Evolutionary conservation across 2,888 invertebrate genomes (phyloP).

Genomic region (Neoitamus cyanurus): DNA sequence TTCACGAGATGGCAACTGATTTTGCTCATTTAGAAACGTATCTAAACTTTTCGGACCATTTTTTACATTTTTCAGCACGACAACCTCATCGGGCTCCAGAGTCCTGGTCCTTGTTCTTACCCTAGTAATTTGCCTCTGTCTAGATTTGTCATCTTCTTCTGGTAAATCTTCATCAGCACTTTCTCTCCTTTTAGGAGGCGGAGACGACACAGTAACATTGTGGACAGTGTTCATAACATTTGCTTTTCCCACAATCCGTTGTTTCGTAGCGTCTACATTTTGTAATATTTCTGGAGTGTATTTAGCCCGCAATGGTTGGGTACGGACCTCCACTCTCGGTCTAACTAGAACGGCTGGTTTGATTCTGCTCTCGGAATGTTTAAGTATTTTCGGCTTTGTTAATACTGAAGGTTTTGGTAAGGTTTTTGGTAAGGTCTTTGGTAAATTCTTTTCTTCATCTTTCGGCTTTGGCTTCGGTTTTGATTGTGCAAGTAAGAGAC

Average conservation of each 20-base stretch:
- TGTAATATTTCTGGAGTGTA: slow-evolving; percentile 9
- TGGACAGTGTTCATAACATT: slow-evolving; percentile 64
- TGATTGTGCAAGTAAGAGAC: not conserved
- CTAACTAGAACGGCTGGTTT: slow-evolving; percentile 49
- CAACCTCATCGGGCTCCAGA: slow-evolving; percentile 60
- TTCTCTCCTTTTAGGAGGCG: slow-evolving; percentile 60
- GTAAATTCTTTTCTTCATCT: not conserved
- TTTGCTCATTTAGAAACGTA: not conserved
- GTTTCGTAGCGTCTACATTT: not conserved
- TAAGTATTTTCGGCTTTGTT: not conserved
- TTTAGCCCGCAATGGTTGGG: slow-evolving; percentile 25
- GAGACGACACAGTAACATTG: slow-evolving; percentile 65
- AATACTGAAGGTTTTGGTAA: not conserved
- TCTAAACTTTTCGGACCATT: slow-evolving; percentile 46
- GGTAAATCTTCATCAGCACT: not conserved
- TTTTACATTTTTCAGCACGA: slow-evolving; percentile 57
- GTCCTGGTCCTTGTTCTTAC: slow-evolving; percentile 58
- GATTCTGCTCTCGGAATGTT: not conserved
- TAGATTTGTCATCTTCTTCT: not conserved
- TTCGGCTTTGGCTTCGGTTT: not conserved
- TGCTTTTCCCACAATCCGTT: slow-evolving; percentile 54
- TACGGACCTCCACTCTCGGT: not conserved
- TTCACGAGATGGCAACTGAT: not conserved
- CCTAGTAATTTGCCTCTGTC: not conserved
- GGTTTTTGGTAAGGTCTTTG: slow-evolving; percentile 51